Base-by-base conservation (phyloP, 1,140 invertebrate species). In the Lepidurus packardi region DNA sequence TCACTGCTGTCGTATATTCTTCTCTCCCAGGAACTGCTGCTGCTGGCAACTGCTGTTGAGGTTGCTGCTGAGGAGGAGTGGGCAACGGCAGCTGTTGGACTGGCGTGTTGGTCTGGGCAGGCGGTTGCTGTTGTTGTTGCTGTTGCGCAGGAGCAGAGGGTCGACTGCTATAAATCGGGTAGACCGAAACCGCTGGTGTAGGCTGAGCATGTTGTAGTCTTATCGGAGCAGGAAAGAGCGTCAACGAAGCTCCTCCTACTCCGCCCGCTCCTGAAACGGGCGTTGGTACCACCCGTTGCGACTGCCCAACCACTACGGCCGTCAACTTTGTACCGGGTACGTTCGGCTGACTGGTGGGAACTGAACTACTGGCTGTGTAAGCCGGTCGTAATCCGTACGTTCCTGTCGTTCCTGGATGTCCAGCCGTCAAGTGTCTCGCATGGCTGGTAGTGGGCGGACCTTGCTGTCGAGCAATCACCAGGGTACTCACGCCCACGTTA, bases 51-150 rank as follows among this genome's bases (percentile, higher is more conserved):
- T 21, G 53, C 13, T 65, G 53, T 21, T 65, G 53, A n/a, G 45
- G 45, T 47, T 47, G 45, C 10, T 65, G 53, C 21, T 65, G 53
- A 13, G 53, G 16, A 0, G 53, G n/a, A n/a, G 53, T 7, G 16
- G 53, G 53, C 13, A n/a, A 21, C 9, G 53, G 53, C 6, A n/a
- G 53, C 53, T 21, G 53, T 7, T 65, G 53, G 74, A 24, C 74
- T 43, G 13, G 77, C 10, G 13, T 74, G 75, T 34, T 80, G 80
- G 34, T 34, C 65, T 79, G 42, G 16, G 53, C 44, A 7, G 45
- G 34, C 21, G 79, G 77, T 80, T 80, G 77, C 24, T 81, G 80
- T 73, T 80, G 76, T 41, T 79, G 76, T n/a, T 77, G 73, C 43
- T 74, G 78, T 21, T 81, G 80, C 8, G 76, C 9, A 1, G 76